Evolutionary conservation across 2,888 invertebrate genomes (phyloP).

Genomic region (Agrotis exclamationis): DNA sequence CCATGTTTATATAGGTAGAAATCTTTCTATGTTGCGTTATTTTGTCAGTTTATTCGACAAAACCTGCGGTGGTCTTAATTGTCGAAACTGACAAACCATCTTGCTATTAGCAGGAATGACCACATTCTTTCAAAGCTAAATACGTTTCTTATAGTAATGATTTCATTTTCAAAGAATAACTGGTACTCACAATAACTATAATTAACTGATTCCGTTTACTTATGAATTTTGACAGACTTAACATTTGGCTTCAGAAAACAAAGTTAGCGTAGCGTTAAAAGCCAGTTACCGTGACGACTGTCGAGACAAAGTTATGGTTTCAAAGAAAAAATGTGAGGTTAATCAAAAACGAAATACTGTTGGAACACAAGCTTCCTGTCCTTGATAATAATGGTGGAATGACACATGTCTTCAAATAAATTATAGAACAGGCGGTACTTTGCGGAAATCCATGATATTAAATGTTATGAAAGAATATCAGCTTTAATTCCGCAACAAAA

Average conservation of each 20-base stretch:
- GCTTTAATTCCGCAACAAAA: too few relatives aligned
- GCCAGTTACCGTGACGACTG: constrained; percentile 22
- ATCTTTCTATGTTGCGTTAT: too few relatives aligned
- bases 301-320: not conserved
- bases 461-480: too few relatives aligned
- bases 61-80: too few relatives aligned
- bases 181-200: too few relatives aligned
- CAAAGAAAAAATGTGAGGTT: not conserved
- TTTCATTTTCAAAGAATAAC: not conserved
- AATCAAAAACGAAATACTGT: not conserved
- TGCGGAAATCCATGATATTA: too few relatives aligned
- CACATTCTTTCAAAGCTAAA: not conserved
- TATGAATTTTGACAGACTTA: not conserved
- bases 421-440: too few relatives aligned
- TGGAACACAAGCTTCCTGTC: not conserved
- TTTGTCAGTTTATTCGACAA: too few relatives aligned
- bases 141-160: not conserved
- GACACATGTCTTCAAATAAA: not conserved
- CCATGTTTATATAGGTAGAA: too few relatives aligned
- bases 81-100: too few relatives aligned
- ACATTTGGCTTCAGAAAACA: not conserved
- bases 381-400: not conserved
- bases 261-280: constrained; percentile 12
- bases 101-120: too few relatives aligned
- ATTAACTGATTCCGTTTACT: not conserved